Evolutionary conservation across 2,113 vertebrate species (phyloP), one percentile per base, ranked within the genome.

Genomic region (Pluvialis apricaria): DNA sequence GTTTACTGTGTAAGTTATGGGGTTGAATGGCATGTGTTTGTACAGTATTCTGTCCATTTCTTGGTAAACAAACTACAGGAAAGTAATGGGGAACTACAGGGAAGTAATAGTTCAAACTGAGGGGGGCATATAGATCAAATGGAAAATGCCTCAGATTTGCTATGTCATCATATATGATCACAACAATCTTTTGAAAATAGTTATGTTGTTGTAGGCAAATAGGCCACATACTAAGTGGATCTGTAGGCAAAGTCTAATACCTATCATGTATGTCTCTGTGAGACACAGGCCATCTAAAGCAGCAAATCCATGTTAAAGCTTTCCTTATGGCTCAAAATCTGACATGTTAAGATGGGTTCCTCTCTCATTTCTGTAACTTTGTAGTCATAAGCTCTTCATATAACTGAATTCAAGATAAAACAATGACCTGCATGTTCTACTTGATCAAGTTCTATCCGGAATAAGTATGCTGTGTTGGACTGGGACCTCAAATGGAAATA

Each of bases 381-480:
- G 20, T 47, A 26, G 10, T 47, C 22, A 19, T 52, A 62, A 72
- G 16, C 29, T 61, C 31, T 82, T 68, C 47, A 25, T 32, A 11
- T 52, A 51, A 45, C 38, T 4, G 4, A 81, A 44, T 58, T 87
- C 8, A 90, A 73, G 73, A 28, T 45, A 69, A 69, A 68, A 1
- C 5, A 34, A 26, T 20, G n/a, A n/a, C 54, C 44, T 65, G 13
- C 29, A 10, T 19, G 10, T 55, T 38, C 49, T 73, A 6, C 32
- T 49, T 87, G 4, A 9, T 36, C 8, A 49, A 26, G 4, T 55
- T 72, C 32, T n/a, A 3, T 22, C 40, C 26, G 40, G 28, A 69
- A 24, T 34, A 57, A 71, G 1, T 22, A 11, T 2, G 1, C 17
- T 66, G n/a, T 0, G 0, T 29, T 75, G 52, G 26, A n/a, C 20